Evolutionary conservation across 2,888 invertebrate genomes (phyloP), one percentile per base, ranked within the genome.

Genomic region (Trissolcus japonicus): DNA sequence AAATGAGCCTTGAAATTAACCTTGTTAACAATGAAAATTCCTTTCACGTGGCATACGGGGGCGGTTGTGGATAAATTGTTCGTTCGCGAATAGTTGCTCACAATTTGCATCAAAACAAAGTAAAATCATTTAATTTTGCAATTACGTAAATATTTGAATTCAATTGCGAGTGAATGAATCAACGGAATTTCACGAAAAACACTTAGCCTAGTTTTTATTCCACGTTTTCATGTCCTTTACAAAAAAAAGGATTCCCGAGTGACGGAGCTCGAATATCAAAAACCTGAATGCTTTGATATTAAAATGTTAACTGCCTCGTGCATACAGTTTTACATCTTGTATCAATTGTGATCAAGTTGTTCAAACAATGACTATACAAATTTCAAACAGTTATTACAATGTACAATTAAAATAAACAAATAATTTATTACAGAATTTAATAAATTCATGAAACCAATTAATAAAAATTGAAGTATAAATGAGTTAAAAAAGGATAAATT

Each of bases 141-240:
- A 67, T 60, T 53, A 53, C n/a, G 17, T 55, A 46, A 55, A 19
- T 19, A 11, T 48, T 14, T 6, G 35, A 1, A 35, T 35, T 35
- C 35, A 35, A 35, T 35, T 35, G 35, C 35, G 4, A 35, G 35
- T 9, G 35, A 35, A 55, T 54, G 55, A 66, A 55, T 13, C 41
- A 40, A 50, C 54, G 46, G 59, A 60, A 53, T 54, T 54, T 66
- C 50, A 66, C 55, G 40, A 35, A 9, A 50, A 29, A 25, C 60
- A 60, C 73, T 65, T 73, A 73, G 73, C 73, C 73, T 40, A 65
- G 65, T 66, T 73, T 69, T 66, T 60, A 55, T 66, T 73, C 54
- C 21, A 54, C 55, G 55, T 48, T 35, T 9, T 11, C 35, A 35
- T 66, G 54, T 73, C 61, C 61, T 61, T 61, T 61, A 43, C 29